A percentile compares a stretch with the other conserved stretches of the same genome.
phyloP scores from a whole-genome alignment of 2,888 invertebrate species.

The Apantesis nais region DNA sequence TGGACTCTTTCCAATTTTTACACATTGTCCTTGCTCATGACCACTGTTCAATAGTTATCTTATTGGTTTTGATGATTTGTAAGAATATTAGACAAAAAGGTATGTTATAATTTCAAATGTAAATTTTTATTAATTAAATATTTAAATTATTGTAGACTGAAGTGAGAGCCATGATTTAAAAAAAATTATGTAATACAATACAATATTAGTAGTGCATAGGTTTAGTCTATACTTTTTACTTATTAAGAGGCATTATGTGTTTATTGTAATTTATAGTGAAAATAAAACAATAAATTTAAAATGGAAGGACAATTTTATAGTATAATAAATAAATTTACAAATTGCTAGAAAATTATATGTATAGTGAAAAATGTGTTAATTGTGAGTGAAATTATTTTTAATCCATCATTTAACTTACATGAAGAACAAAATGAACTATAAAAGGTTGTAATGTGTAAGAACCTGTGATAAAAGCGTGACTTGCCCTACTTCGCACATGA shows the following conservation, averaged over 20 bases:
- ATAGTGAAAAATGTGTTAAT: background rate
- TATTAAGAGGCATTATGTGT: background rate
- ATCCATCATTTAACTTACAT: no score
- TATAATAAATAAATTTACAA: background rate
- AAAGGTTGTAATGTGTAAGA: background rate
- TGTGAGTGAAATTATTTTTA: no score
- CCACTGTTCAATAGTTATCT: slow-evolving; percentile 48
- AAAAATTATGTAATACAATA: slow-evolving; percentile 5
- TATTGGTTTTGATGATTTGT: slow-evolving; percentile 42
- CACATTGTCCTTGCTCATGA: slow-evolving; percentile 68
- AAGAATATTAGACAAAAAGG: slow-evolving; percentile 32
- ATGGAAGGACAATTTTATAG: background rate
- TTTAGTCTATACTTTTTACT: background rate
- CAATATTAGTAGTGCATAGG: background rate
- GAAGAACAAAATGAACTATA: background rate
- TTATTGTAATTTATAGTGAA: background rate
- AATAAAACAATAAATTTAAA: background rate
- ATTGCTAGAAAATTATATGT: background rate
- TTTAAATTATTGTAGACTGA: background rate
- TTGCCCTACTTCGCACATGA: background rate
- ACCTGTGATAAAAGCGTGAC: background rate
- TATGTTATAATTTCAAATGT: slow-evolving; percentile 31
- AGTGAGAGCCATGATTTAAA: background rate
- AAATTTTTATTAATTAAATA: background rate
- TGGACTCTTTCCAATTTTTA: slow-evolving; percentile 79